Base-by-base conservation (phyloP, 1,140 invertebrate genomes). In the Ceratina japonica region DNA sequence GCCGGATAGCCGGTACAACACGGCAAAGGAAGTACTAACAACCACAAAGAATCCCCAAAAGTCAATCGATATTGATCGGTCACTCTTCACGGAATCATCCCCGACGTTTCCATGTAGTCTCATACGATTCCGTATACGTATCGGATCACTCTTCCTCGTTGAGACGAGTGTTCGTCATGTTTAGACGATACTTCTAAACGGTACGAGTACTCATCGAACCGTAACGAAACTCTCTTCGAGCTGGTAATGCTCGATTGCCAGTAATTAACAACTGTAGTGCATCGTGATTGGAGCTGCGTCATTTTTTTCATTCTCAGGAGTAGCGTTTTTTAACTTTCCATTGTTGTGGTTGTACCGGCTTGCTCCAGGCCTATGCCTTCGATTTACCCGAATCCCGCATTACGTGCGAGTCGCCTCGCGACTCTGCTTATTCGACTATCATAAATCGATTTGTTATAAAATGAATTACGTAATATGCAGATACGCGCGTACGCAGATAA, bases 1-100 rank as follows among this genome's bases (percentile, higher is more conserved):
- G 89, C 90, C 87, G 86, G 88, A 89, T 89, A 92, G 90, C 90
- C 91, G 91, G 91, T 92, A 92, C 91, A 92, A 92, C 91, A 90
- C 87, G 89, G 81, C 80, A 81, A 87, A 82, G 80, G 61, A 73
- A 70, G 20, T 76, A 70, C 61, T 27, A 80, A 82, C 84, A 86
- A 88, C 80, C 82, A 88, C 82, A 87, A 82, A 66, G 77, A 51
- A 24, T 51, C 24, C 20, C 71, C 83, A 18, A 44, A 52, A 54
- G 49, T 37, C 49, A 72, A 65, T 22, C 10, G 68, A 52, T 61
- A 62, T 63, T 54, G n/a, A 71, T 81, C 70, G 58, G 75, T 79
- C 79, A 77, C 69, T 78, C 65, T 44, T 44, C 37, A 44, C 13
- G 31, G n/a, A 56, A 18, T 24, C 16, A 54, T 49, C 20, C 13